Base-by-base conservation (phyloP, 2,797 vertebrate genomes). In the Schizopygopsis pylzovi region DNA sequence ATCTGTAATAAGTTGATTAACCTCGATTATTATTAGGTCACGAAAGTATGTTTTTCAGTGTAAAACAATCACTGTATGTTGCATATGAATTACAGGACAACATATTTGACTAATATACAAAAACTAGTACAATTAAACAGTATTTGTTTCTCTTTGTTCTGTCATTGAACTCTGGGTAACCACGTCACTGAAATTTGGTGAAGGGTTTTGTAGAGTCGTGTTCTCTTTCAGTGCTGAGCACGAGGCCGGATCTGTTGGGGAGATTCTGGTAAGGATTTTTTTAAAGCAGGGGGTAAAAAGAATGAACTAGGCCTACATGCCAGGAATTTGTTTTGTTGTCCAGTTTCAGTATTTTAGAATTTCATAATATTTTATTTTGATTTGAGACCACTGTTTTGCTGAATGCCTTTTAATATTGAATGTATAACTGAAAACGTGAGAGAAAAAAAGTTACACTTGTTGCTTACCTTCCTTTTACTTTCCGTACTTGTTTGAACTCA, bases 191-290 rank as follows among this genome's bases (percentile, higher is more conserved):
- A 63, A 45, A 39, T 39, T 12, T 77, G 52, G 7, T 37, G 2
- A 76, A 37, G 16, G 47, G 47, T 41, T n/a, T 59, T 59, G 1
- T 13, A 13, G 18, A 61, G 12, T 59, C 41, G 8, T 52, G n/a
- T 63, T 20, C 12, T 45, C 49, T 28, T 61, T 61, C 20, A 47
- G 25, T 16, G 28, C 28, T 56, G 33, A 54, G 33, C 71, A 0
- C 18, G 15, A 59, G 39, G 15, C 16, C n/a, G 37, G 68, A 61
- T 61, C 39, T 82, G 4, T 22, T 61, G 71, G 16, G 76, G 52
- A 75, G 82, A 37, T 45, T 63, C 59, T 63, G 59, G n/a, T 63
- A 63, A 63, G 59, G 59, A 61, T 56, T 22, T 56, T 56, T 56
- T 9, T 8, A 20, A 56, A 56, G 18, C 18, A 56, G 20, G 1